phyloP scores from a whole-genome alignment of 2,113 vertebrate genomes.

The Plecturocebus donacophilus region DNA sequence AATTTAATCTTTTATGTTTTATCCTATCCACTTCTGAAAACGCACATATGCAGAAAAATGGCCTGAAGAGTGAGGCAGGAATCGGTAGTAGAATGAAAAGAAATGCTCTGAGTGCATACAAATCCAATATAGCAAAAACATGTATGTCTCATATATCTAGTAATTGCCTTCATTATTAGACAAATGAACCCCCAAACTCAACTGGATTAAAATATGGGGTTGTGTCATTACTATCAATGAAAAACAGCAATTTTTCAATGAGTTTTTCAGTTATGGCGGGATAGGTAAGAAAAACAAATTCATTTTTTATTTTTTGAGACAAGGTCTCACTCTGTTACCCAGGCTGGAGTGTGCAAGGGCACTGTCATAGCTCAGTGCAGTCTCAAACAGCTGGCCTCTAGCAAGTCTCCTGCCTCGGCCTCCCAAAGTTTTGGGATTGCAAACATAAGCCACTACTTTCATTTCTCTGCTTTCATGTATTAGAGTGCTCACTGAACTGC shows the following conservation, averaged over 20 bases:
- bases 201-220: background rate
- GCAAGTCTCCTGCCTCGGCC: no score
- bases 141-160: no score
- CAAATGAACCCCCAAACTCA: background rate
- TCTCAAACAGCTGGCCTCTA: no score
- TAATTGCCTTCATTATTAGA: background rate
- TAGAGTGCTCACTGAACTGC: background rate
- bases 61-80: background rate
- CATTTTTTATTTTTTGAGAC: no score
- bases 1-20: constrained; percentile 5
- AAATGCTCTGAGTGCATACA: background rate
- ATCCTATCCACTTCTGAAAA: constrained; percentile 7
- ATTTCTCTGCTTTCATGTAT: background rate
- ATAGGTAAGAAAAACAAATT: background rate
- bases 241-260: background rate
- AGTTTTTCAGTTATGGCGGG: background rate
- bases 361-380: no score
- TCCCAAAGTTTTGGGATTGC: no score
- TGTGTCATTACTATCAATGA: background rate
- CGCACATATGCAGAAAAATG: background rate
- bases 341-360: no score
- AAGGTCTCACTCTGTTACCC: no score
- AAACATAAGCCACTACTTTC: background rate
- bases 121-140: background rate
- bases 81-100: background rate